Evolutionary conservation across 2,797 vertebrate genomes (phyloP), one percentile per base, ranked within the genome.

Genomic region (Aeoliscus strigatus): DNA sequence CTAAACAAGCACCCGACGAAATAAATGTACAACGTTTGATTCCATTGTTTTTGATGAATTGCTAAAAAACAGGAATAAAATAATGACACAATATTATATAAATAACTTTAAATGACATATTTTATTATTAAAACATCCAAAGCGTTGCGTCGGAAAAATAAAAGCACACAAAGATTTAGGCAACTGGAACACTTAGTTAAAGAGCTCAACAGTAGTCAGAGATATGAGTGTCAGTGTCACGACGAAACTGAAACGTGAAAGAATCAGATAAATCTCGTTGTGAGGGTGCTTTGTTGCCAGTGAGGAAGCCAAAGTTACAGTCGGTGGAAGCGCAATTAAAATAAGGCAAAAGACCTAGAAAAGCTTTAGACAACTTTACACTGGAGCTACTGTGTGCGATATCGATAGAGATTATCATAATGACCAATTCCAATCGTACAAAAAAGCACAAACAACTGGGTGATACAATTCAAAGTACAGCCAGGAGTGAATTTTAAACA

Each of bases 41-140:
- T 61, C 31, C 27, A 49, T 17, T 40, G 3, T 54, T 51, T 49
- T 51, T 49, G 44, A 57, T 35, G 4, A 25, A 52, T 41, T 8
- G 37, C 37, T 50, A 46, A 27, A 41, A 60, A 30, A 29, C 40
- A 23, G 11, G 49, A 37, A 39, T 54, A 64, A 63, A 75, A 73
- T 21, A 21, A 57, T 6, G 29, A 68, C 51, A 48, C 35, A 39
- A 6, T 3, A 64, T 23, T 47, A 39, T 31, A 49, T 14, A 56
- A 51, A 55, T 26, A 8, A 2, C 27, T 48, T 29, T 46, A n/a
- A n/a, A n/a, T n/a, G n/a, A n/a, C n/a, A n/a, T 40, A 34, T 46
- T 47, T 50, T 59, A 71, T 73, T 69, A 72, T 75, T 70, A 66
- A 75, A 73, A 80, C 77, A 78, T 79, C 72, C 49, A 77, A 75